These are phyloP conservation scores for Apaloderma vittatum DNA, from an alignment of 2,113 vertebrate species.

Conservation along the genomic window DNA sequence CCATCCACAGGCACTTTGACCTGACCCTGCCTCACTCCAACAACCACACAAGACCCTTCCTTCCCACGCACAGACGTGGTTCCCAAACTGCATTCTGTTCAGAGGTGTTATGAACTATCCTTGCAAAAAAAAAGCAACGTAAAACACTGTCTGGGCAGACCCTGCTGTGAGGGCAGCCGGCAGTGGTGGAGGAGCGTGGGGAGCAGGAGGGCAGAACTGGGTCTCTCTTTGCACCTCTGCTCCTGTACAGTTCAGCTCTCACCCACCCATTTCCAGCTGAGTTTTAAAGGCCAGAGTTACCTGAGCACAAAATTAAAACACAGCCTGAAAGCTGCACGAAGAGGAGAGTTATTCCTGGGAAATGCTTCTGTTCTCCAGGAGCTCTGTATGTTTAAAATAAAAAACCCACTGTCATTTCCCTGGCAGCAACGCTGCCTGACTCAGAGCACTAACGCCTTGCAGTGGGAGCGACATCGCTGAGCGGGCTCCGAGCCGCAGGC, in stretches of 20 bases:
- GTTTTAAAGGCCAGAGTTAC: not conserved
- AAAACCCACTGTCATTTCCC: not conserved
- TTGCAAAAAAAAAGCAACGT: not conserved
- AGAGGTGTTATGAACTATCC: not conserved
- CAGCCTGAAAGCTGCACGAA: not conserved
- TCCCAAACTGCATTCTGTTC: not conserved
- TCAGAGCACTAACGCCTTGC: rapidly evolving
- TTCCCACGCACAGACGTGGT: rapidly evolving
- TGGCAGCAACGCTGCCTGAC: rapidly evolving
- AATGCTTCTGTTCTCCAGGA: not conserved
- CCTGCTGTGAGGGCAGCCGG: not conserved
- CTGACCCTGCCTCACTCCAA: not conserved
- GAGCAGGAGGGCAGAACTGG: not conserved
- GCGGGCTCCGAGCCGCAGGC: not conserved
- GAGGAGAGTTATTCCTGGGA: not conserved
- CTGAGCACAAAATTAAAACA: not conserved
- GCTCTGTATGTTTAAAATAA: not conserved
- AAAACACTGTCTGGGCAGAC: not conserved
- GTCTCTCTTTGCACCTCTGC: not conserved
- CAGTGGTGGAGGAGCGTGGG: not conserved
- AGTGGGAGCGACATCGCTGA: rapidly evolving
- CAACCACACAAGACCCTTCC: not conserved
- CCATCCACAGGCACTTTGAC: not conserved
- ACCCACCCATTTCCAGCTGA: not conserved
- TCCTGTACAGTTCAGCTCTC: not conserved